Conservation (phyloP, 1,140 invertebrate genomes). For the Brachionus plicatilis region DNA sequence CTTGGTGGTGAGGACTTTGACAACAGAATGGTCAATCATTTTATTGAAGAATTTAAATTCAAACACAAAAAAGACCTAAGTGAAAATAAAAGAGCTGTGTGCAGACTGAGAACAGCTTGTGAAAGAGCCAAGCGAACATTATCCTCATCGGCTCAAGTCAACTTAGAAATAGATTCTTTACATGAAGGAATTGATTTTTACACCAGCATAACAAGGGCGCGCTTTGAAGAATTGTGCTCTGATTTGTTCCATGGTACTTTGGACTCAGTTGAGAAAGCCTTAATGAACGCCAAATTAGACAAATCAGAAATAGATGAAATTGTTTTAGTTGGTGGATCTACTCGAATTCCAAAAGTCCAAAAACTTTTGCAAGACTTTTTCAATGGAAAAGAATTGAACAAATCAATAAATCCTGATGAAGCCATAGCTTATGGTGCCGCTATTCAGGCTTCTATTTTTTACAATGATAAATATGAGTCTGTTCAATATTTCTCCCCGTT, state of each 20-base stretch:
- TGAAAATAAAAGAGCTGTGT: slow-evolving; percentile 79
- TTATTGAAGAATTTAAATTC: slow-evolving; percentile 90
- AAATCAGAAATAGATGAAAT: slow-evolving; percentile 87
- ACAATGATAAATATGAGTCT: slow-evolving; percentile 86
- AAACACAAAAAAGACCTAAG: slow-evolving; percentile 92
- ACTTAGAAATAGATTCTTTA: slow-evolving; percentile 71
- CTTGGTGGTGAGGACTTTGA: slow-evolving; percentile 97
- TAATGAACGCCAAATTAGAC: slow-evolving; percentile 87
- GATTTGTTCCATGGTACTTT: slow-evolving; percentile 81
- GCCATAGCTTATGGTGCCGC: slow-evolving; percentile 75
- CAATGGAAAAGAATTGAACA: slow-evolving; percentile 93
- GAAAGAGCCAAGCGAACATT: slow-evolving; percentile 91
- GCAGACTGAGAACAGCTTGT: slow-evolving; percentile 83
- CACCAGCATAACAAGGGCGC: slow-evolving; percentile 83
- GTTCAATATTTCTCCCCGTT: slow-evolving; percentile 82
- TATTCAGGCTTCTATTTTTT: slow-evolving; percentile 74
- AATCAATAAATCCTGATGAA: slow-evolving; percentile 75
- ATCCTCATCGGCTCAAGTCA: slow-evolving; percentile 83
- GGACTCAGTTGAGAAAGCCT: slow-evolving; percentile 87
- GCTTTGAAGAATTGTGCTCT: slow-evolving; percentile 66
- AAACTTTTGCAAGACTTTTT: slow-evolving; percentile 87
- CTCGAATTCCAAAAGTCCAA: slow-evolving; percentile 95
- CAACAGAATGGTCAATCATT: slow-evolving; percentile 88
- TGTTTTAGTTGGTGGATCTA: slow-evolving; percentile 94
- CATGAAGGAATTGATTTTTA: slow-evolving; percentile 95